Evolutionary conservation across 2,888 invertebrate genomes (phyloP).

Genomic region (Phanerotoma sp.): DNA sequence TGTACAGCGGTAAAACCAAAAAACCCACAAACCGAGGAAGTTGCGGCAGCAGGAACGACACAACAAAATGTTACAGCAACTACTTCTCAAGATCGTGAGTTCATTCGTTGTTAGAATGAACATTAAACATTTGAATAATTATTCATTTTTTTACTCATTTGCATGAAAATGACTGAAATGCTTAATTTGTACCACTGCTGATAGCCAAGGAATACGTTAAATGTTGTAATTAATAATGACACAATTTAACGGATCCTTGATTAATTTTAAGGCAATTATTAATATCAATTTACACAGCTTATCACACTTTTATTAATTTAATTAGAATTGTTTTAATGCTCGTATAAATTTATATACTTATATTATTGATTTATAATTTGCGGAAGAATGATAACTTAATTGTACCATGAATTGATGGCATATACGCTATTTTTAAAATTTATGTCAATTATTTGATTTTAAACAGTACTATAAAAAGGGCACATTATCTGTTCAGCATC

Average conservation of each 20-base stretch:
- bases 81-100: slow-evolving; percentile 55
- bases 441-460: too few species aligned
- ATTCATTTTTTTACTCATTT: slow-evolving; percentile 18
- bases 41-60: slow-evolving; percentile 39
- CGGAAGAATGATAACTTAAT: background rate
- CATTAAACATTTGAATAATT: slow-evolving; percentile 29
- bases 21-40: slow-evolving; percentile 51
- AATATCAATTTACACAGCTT: too few species aligned
- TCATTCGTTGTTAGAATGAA: slow-evolving; percentile 50
- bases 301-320: slow-evolving; percentile 1
- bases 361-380: background rate
- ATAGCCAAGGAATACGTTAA: background rate
- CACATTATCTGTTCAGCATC: too few species aligned
- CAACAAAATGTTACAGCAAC: slow-evolving; percentile 45
- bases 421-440: background rate
- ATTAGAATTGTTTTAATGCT: background rate
- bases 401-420: background rate
- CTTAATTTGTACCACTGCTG: background rate
- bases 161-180: background rate
- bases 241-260: too few species aligned
- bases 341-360: slow-evolving; percentile 4
- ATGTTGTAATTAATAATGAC: too few species aligned
- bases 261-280: too few species aligned
- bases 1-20: slow-evolving; percentile 48
- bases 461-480: too few species aligned